These are phyloP conservation scores for Oreotragus oreotragus DNA, from an alignment of 2,113 vertebrate genomes.

Conservation along the genomic window DNA sequence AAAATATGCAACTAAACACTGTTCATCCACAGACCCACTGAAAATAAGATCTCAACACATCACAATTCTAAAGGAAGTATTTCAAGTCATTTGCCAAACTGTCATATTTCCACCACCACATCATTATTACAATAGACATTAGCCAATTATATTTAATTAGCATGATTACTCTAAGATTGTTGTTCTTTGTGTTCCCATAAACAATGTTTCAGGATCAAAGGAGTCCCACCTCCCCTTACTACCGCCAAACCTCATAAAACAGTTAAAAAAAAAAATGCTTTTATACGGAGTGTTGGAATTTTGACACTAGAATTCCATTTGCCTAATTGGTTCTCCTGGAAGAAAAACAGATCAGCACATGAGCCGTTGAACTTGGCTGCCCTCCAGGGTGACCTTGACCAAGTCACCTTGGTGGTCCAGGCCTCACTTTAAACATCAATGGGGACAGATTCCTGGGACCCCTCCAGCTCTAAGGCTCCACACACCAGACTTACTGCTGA, in stretches of 20 bases:
- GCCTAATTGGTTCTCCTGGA: background rate
- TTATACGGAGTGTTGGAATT: background rate
- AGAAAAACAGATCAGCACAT: background rate
- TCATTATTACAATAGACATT: background rate
- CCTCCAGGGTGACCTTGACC: background rate
- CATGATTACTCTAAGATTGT: background rate
- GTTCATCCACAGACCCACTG: background rate
- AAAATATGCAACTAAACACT: background rate
- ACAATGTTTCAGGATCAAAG: background rate
- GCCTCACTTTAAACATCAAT: background rate
- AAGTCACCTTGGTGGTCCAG: background rate
- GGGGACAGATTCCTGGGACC: background rate
- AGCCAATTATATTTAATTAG: background rate
- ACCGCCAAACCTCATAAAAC: background rate
- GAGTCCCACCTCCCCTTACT: background rate
- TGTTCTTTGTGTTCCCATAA: background rate
- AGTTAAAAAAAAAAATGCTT: background rate
- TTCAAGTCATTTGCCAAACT: background rate
- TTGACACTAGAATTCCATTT: background rate
- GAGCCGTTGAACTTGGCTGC: background rate
- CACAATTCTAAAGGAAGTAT: background rate
- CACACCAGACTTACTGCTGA: background rate
- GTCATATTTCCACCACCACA: background rate
- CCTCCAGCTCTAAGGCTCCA: background rate
- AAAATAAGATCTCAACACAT: background rate